These are phyloP conservation scores for Pristionchus entomophagus DNA, from an alignment of 2,888 invertebrate species.

Conservation along the genomic window DNA sequence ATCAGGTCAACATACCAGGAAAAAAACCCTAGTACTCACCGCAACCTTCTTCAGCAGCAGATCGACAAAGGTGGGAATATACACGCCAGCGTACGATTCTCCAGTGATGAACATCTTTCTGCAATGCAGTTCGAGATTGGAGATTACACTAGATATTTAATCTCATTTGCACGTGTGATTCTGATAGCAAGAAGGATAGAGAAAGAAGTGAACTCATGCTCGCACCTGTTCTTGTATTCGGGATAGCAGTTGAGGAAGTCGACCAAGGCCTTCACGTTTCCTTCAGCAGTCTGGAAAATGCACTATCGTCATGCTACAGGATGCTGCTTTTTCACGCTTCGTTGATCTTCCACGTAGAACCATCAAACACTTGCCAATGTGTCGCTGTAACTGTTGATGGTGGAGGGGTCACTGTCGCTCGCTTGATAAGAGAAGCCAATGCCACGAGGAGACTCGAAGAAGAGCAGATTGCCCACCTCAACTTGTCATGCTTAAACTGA, in stretches of 20 bases:
- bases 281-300: slow-evolving; percentile 75
- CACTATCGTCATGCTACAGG: too few relatives aligned
- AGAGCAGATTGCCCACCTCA: slow-evolving; percentile 78
- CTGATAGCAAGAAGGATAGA: too few relatives aligned
- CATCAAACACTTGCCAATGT: slow-evolving; percentile 51
- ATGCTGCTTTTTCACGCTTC: slow-evolving; percentile 32
- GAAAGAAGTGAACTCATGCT: background rate
- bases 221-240: slow-evolving; percentile 75
- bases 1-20: too few relatives aligned
- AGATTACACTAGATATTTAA: background rate
- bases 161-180: too few relatives aligned
- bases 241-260: slow-evolving; percentile 78
- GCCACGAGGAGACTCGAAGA: slow-evolving; percentile 79
- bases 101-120: slow-evolving; percentile 54
- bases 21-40: background rate
- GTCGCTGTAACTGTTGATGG: slow-evolving; percentile 29
- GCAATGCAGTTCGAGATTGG: slow-evolving; percentile 47
- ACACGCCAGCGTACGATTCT: slow-evolving; percentile 50
- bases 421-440: slow-evolving; percentile 79
- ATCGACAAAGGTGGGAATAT: slow-evolving; percentile 49
- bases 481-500: too few relatives aligned
- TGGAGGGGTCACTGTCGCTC: slow-evolving; percentile 51
- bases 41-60: slow-evolving; percentile 44
- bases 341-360: background rate
- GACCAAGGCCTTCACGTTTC: slow-evolving; percentile 77